Evolutionary conservation across 1,140 invertebrate species (phyloP), one percentile per base, ranked within the genome.

Genomic region (Ceratosolen fusciceps): DNA sequence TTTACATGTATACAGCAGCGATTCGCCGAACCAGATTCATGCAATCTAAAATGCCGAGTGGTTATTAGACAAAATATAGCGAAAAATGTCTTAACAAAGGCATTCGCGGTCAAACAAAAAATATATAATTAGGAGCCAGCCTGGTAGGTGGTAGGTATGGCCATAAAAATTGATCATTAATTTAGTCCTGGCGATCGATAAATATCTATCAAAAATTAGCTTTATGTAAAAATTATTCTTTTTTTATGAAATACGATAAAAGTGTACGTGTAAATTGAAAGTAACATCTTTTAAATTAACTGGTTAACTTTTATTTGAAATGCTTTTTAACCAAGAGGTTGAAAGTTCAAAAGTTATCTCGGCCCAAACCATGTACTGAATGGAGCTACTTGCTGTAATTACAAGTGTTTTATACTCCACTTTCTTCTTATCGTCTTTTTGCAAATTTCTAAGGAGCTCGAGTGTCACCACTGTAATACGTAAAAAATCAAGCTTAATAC

Each of bases 371-470:
- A 56, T 24, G 37, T 71, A 31, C 26, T 19, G 67, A 77, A 77
- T 77, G 34, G 24, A 71, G 54, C 75, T 67, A 77, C 75, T 77
- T 77, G 70, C 75, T 71, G 75, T 71, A 77, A 77, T 77, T 77
- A 77, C 67, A 77, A 60, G 52, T 26, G 31, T 39, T 77, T 19
- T 71, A 58, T 60, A 12, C 39, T 43, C 52, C 10, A 14, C 58
- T 56, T 67, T 68, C 0, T 12, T 29, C 8, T 7, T 4, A 54
- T 31, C 43, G 3, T 39, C 7, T 26, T 58, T 60, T 70, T 77
- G 58, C 37, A 49, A 49, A 49, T 43, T 16, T 29, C 9, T 24
- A 5, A 26, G 31, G 47, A 60, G 10, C 31, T 65, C 19, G 49
- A 34, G 60, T 24, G 62, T 58, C 43, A 75, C 67, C 43, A 75